Conservation (phyloP, 2,113 vertebrate genomes). For the Ctenomys sociabilis region DNA sequence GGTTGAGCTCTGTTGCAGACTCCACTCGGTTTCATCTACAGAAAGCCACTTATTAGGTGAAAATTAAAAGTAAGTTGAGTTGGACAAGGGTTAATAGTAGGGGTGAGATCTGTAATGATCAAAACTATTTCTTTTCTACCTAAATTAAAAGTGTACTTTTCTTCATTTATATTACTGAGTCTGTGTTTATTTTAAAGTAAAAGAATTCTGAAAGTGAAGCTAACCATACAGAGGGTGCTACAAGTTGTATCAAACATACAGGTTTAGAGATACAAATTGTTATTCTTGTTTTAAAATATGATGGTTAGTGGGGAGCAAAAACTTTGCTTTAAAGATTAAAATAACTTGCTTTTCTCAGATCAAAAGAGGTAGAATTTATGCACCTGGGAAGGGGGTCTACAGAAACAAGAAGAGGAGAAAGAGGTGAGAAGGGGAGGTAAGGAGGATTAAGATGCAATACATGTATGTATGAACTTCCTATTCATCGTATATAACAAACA, state of each 20-base stretch:
- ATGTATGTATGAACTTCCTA: neutral
- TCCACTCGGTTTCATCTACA: neutral
- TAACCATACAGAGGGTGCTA: neutral
- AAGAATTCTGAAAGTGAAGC: neutral
- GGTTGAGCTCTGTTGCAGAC: neutral
- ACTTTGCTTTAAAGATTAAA: slow-evolving; percentile 8
- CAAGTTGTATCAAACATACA: neutral
- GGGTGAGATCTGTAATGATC: neutral
- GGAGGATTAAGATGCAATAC: neutral
- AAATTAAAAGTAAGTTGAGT: slow-evolving; percentile 16
- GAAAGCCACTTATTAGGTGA: neutral
- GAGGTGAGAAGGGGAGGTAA: neutral
- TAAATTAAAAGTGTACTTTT: neutral
- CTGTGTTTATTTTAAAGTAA: neutral
- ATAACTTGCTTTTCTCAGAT: neutral
- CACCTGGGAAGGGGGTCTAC: neutral
- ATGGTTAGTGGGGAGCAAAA: neutral
- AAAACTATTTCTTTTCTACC: neutral
- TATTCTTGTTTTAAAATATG: neutral
- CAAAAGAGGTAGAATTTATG: neutral
- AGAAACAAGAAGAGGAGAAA: neutral
- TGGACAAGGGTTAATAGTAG: neutral
- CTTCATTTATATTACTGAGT: neutral
- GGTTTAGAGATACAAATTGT: neutral
- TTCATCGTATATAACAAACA: neutral